Evolutionary conservation across 2,797 vertebrate genomes (phyloP).

Genomic region (Sebastes alutus): DNA sequence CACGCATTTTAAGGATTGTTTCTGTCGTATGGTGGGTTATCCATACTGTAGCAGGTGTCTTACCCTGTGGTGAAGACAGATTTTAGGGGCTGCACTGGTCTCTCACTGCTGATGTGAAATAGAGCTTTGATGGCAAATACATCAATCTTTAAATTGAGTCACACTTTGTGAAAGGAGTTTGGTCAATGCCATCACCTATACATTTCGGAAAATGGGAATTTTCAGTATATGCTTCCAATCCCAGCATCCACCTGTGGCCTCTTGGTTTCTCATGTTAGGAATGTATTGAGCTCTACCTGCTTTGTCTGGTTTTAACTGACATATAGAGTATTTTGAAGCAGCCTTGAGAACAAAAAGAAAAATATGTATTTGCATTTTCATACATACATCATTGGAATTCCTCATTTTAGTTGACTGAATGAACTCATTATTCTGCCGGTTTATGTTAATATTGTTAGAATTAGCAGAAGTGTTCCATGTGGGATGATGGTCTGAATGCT

Average conservation of each 20-base stretch:
- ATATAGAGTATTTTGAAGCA: slow-evolving; percentile 8
- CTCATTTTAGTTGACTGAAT: slow-evolving; percentile 20
- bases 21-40: background rate
- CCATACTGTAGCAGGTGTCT: background rate
- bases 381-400: slow-evolving; percentile 6
- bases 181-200: background rate
- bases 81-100: background rate
- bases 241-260: slow-evolving; percentile 4
- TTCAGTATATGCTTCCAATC: background rate
- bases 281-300: background rate
- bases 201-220: background rate
- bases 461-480: background rate
- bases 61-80: background rate
- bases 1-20: background rate
- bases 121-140: background rate
- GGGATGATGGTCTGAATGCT: background rate
- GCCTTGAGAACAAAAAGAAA: slow-evolving; percentile 22
- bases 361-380: slow-evolving; percentile 8
- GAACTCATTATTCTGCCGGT: background rate
- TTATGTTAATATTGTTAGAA: background rate
- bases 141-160: background rate
- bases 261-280: background rate
- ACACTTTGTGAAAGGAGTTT: background rate
- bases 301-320: background rate
- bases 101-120: background rate